Base-by-base conservation (phyloP, 2,888 invertebrate genomes). In the Callosobruchus maculatus region DNA sequence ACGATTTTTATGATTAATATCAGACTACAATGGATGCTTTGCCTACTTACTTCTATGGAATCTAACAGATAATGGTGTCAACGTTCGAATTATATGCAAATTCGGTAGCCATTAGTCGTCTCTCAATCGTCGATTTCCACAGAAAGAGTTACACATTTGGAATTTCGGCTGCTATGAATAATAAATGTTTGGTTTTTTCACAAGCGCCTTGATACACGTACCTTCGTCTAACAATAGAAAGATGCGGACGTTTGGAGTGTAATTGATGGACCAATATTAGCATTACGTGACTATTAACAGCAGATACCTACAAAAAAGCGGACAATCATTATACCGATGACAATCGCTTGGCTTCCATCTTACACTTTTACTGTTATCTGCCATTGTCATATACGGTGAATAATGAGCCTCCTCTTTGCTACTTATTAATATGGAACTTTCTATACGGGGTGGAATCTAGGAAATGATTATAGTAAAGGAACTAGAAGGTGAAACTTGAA, bases 281-380 rank as follows among this genome's bases (percentile, higher is more conserved):
- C 74, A 74, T 74, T 66, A 73, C 66, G 13, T 26, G 30, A 67
- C 71, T 70, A 74, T 74, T 74, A 49, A 74, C 67, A 22, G 13
- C 67, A 22, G 13, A 20, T 67, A 66, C 21, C n/a, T n/a, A n/a
- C n/a, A n/a, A 21, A 66, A 67, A 26, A 22, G n/a, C 20, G 5
- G 49, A 49, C 49, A 49, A 49, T 49, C 49, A 13, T 49, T 49
- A 49, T 49, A 49, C 13, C 71, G 71, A 21, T 31, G 71, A 71
- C 71, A 71, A 71, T 31, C 3, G 20, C 20, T 20, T 20, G 20
- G 71, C 71, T 71, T 20, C 71, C 71, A 71, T 71, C 71, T 71
- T 71, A 71, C 71, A 66, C 75, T 49, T 49, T 49, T 49, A 49
- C 49, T 49, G 49, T 49, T 49, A 49, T 49, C 30, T 30, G 30